These are phyloP conservation scores for Dipodomys spectabilis DNA, from an alignment of 2,113 vertebrate genomes.

Conservation along the genomic window DNA sequence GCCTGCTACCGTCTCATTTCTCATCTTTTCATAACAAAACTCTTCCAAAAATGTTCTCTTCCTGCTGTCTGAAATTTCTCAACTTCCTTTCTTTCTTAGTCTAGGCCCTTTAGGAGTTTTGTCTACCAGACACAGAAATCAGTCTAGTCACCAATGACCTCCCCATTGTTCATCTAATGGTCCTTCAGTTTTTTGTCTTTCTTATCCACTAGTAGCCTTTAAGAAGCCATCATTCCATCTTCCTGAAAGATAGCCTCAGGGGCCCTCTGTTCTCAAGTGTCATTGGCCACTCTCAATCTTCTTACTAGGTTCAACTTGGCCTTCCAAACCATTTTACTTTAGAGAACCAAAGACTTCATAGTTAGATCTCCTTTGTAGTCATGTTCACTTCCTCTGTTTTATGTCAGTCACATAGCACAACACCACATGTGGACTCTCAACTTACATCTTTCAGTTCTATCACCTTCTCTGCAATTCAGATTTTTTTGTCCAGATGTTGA, in stretches of 20 bases:
- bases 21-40: background rate
- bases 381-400: background rate
- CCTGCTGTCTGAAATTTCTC: background rate
- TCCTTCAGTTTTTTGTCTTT: background rate
- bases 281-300: background rate
- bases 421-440: background rate
- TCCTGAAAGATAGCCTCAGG: background rate
- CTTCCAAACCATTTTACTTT: background rate
- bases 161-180: background rate
- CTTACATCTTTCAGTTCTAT: background rate
- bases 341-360: background rate
- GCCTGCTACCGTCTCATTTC: background rate
- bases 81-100: background rate
- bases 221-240: background rate
- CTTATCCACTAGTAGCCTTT: background rate
- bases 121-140: background rate
- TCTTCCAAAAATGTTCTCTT: background rate
- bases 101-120: background rate
- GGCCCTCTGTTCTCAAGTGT: background rate
- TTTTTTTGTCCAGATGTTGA: background rate
- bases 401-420: background rate
- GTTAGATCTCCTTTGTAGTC: background rate
- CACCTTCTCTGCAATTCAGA: background rate
- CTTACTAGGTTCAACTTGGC: slow-evolving; percentile 12
- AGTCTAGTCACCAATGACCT: background rate